phyloP scores from a whole-genome alignment of 2,113 vertebrate species.

The human region DNA sequence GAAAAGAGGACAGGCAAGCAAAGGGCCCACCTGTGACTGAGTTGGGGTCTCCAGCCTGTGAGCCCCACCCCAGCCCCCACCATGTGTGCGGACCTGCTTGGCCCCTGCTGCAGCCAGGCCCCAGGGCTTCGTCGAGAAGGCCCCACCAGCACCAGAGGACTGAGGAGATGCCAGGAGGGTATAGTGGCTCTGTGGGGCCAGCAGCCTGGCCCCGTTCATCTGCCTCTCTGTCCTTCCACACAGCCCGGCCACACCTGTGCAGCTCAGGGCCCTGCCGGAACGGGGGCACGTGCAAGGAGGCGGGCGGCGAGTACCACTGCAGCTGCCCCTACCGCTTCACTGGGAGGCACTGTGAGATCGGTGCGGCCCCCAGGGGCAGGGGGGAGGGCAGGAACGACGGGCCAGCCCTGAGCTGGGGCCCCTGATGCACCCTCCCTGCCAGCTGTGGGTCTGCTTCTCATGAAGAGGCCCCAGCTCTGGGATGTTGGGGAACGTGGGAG shows the following conservation, averaged over 20 bases:
- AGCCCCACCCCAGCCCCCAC: background rate
- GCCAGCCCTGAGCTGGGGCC: too few species aligned
- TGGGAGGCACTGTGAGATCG: conserved; percentile 97
- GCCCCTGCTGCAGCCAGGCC: background rate
- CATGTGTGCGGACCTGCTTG: accelerated
- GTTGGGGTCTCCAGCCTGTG: background rate
- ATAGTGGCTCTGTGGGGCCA: accelerated
- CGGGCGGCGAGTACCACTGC: conserved; percentile 90
- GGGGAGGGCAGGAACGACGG: background rate
- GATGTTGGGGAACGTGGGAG: accelerated
- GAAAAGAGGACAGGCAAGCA: accelerated
- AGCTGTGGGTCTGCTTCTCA: background rate
- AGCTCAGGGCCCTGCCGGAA: conserved; percentile 93
- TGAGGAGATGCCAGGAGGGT: background rate
- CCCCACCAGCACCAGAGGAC: background rate
- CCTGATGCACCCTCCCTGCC: background rate
- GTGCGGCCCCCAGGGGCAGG: conserved; percentile 77
- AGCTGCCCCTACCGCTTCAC: conserved; percentile 96
- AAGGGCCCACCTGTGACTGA: accelerated
- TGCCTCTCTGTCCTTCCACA: accelerated
- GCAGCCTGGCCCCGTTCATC: background rate
- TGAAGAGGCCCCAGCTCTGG: background rate
- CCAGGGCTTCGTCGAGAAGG: background rate
- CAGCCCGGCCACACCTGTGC: conserved; percentile 94
- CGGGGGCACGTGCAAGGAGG: conserved; percentile 94